A percentile compares a stretch with the other conserved stretches of the same genome.
Conservation (phyloP, 1,140 invertebrate species). For the Drosophila auraria region DNA sequence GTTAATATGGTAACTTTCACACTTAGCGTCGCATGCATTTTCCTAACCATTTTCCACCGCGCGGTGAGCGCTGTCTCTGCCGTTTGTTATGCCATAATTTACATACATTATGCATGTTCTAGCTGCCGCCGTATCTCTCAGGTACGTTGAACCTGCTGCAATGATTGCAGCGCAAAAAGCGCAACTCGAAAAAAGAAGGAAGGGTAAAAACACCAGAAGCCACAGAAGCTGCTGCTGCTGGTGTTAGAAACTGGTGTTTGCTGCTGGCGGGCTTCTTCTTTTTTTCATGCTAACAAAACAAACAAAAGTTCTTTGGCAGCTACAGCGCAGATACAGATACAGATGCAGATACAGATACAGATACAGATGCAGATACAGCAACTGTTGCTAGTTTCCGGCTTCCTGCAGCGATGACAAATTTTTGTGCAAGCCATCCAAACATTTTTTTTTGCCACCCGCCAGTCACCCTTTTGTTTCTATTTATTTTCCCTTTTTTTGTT, state of each 20-base stretch:
- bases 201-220: constrained; percentile 16
- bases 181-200: constrained; percentile 22
- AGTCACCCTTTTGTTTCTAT: constrained; percentile 2
- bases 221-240: constrained; percentile 20
- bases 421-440: constrained; percentile 50
- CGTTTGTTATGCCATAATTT: constrained; percentile 74
- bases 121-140: constrained; percentile 41
- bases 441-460: constrained; percentile 20
- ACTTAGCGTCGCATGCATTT: constrained; percentile 66
- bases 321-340: not conserved
- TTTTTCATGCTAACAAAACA: constrained; percentile 32
- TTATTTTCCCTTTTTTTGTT: constrained; percentile 1
- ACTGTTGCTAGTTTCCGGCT: constrained; percentile 82
- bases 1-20: constrained; percentile 79
- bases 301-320: constrained; percentile 65
- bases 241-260: constrained; percentile 17
- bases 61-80: constrained; percentile 10
- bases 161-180: constrained; percentile 52
- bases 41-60: constrained; percentile 11
- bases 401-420: constrained; percentile 78
- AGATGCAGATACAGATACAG: constrained; percentile 24
- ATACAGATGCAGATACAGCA: constrained; percentile 50
- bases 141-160: constrained; percentile 80
- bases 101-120: constrained; percentile 81
- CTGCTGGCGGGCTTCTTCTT: not conserved